A percentile compares a stretch with the other conserved stretches of the same genome.
These are phyloP conservation scores for Hydrolagus affinis DNA, from an alignment of 2,113 vertebrate genomes.

Conservation along the genomic window DNA sequence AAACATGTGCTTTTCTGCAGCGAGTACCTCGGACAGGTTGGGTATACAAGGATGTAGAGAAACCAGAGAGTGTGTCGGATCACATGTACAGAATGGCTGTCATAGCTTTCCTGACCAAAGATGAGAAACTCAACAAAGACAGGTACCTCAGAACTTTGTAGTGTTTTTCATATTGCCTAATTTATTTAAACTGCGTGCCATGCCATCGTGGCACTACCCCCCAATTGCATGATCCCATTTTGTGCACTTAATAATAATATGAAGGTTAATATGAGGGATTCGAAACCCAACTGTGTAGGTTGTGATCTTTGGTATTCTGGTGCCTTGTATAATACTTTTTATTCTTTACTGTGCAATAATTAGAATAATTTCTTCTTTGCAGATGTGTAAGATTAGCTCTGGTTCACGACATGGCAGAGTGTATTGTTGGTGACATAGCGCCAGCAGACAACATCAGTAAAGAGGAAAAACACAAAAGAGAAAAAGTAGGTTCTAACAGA, in stretches of 20 bases:
- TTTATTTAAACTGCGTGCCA: neutral
- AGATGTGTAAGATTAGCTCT: slow-evolving; percentile 87
- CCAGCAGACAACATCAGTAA: slow-evolving; percentile 91
- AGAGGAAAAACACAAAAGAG: slow-evolving; percentile 82
- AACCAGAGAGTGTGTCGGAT: slow-evolving; percentile 88
- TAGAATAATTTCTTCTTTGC: slow-evolving; percentile 38
- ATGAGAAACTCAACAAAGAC: slow-evolving; percentile 74
- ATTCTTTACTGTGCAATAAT: neutral
- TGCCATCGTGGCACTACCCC: neutral
- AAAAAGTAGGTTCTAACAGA: slow-evolving; percentile 63
- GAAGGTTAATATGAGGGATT: no score
- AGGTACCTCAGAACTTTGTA: slow-evolving; percentile 45
- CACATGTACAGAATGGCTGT: slow-evolving; percentile 98
- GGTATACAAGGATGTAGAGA: slow-evolving; percentile 76
- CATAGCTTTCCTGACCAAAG: slow-evolving; percentile 81
- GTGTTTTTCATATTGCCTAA: neutral
- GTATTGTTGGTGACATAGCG: slow-evolving; percentile 94
- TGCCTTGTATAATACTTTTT: neutral
- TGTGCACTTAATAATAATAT: neutral
- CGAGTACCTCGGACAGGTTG: slow-evolving; percentile 84
- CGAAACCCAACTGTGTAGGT: no score
- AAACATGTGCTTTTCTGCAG: slow-evolving; percentile 46
- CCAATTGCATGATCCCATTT: neutral
- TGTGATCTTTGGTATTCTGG: no score
- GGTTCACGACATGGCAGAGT: slow-evolving; percentile 95